Evolutionary conservation across 2,113 vertebrate species (phyloP), one percentile per base, ranked within the genome.

Genomic region (Corythornis cristatus): DNA sequence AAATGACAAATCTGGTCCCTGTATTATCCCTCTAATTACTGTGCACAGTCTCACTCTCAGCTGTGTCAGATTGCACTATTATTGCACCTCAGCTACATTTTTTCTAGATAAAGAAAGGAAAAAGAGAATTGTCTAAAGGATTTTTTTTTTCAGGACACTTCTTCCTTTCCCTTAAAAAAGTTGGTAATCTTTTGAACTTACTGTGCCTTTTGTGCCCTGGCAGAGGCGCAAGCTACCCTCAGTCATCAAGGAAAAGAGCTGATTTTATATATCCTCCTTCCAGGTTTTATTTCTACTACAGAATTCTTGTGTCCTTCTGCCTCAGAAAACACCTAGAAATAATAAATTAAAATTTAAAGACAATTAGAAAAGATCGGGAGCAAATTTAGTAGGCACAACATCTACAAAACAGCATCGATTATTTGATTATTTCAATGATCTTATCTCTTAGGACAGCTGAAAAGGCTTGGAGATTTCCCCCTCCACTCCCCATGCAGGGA

Each of bases 1-100:
- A 94, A 96, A 95, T 96, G 75, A 83, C 75, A 94, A 65, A 79
- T 28, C 45, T 53, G 5, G 71, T 22, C n/a, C 73, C 53, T 70
- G 54, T 91, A 62, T 90, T 91, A 89, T 91, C 61, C 54, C 61
- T 77, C 91, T 74, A 53, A 93, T 83, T 90, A 83, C 40, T 11
- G 9, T 57, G n/a, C 68, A 87, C 19, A 91, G 57, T 19, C 11
- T 86, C 15, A 2, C 67, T 61, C 58, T 83, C 42, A 83, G 35
- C 80, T 92, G 53, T 76, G 28, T 71, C 89, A 81, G 48, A 58
- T 25, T 66, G 18, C 54, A 23, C 18, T 66, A 42, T 76, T 75
- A 64, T 25, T 8, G 5, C n/a, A 77, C 19, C 40, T 54, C 58
- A 76, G 64, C 15, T 74, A 31, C 33, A 7, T 89, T 85, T 66